Percentiles rank a stretch among this genome's conserved stretches.
These are phyloP conservation scores for Neria commutata DNA, from an alignment of 2,888 invertebrate species.

Conservation along the genomic window DNA sequence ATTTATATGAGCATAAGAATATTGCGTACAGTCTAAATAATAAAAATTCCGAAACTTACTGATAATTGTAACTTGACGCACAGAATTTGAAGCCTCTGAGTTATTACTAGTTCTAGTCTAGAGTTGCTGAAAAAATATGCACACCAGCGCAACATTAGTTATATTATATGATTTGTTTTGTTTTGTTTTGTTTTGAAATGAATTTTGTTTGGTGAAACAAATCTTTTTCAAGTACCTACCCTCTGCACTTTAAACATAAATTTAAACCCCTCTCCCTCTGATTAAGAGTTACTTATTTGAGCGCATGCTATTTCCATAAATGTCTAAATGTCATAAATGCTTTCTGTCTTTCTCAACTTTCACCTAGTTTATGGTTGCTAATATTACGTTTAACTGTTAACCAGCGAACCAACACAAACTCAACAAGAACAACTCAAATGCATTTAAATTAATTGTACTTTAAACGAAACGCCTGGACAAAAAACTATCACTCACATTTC, in stretches of 20 bases:
- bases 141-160: background rate
- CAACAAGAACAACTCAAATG: slow-evolving; percentile 10
- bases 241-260: slow-evolving; percentile 30
- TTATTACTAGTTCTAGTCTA: no score
- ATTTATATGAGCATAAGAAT: no score
- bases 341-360: slow-evolving; percentile 22
- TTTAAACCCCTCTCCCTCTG: slow-evolving; percentile 31
- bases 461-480: slow-evolving; percentile 19
- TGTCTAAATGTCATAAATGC: slow-evolving; percentile 51
- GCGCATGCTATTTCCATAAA: slow-evolving; percentile 55
- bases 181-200: slow-evolving; percentile 6
- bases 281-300: slow-evolving; percentile 54
- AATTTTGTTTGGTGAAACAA: slow-evolving; percentile 46
- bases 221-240: slow-evolving; percentile 33
- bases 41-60: no score
- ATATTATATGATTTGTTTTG: background rate
- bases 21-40: no score
- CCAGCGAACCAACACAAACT: slow-evolving; percentile 23
- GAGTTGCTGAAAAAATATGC: background rate
- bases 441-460: slow-evolving; percentile 1
- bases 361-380: slow-evolving; percentile 20
- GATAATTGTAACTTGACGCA: no score
- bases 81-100: no score
- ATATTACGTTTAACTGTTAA: slow-evolving; percentile 12
- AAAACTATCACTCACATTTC: background rate